Conservation (phyloP, 2,113 vertebrate species). For the Seriola aureovittata region DNA sequence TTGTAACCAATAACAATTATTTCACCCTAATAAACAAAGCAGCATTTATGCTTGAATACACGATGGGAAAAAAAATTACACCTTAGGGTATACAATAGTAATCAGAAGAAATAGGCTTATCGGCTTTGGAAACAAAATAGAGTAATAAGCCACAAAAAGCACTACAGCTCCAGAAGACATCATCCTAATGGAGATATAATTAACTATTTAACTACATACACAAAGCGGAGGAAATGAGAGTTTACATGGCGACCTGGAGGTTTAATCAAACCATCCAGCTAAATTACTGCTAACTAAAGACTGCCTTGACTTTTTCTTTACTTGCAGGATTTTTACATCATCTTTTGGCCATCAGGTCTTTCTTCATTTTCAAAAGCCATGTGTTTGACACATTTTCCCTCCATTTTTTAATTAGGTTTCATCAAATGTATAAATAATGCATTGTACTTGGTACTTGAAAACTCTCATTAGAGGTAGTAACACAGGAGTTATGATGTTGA, state of each 20-base stretch:
- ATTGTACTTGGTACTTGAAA: slow-evolving; percentile 29
- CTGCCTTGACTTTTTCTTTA: slow-evolving; percentile 22
- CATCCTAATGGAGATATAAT: slow-evolving; percentile 55
- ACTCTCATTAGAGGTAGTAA: slow-evolving; percentile 42
- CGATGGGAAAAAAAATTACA: slow-evolving; percentile 25
- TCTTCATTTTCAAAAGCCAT: slow-evolving; percentile 4
- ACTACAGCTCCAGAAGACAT: slow-evolving; percentile 28
- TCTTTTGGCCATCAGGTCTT: slow-evolving; percentile 27
- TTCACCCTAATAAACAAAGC: slow-evolving; percentile 60
- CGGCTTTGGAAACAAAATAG: slow-evolving; percentile 41
- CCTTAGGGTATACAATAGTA: slow-evolving; percentile 44
- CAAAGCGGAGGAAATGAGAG: slow-evolving; percentile 42
- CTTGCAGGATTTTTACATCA: slow-evolving; percentile 61
- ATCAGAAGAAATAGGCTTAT: slow-evolving; percentile 58
- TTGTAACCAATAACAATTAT: slow-evolving; percentile 65
- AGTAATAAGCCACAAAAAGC: slow-evolving; percentile 34
- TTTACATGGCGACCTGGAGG: slow-evolving; percentile 41
- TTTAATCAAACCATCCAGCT: slow-evolving; percentile 47
- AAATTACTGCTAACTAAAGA: slow-evolving; percentile 17
- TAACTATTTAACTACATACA: slow-evolving; percentile 37
- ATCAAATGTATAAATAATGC: slow-evolving; percentile 53
- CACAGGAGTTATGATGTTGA: slow-evolving; percentile 21
- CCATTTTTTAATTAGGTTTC: slow-evolving; percentile 33
- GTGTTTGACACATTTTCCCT: slow-evolving; percentile 14
- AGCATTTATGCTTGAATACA: slow-evolving; percentile 49